Evolutionary conservation across 2,888 invertebrate species (phyloP).

Genomic region (Eristalis pertinax): DNA sequence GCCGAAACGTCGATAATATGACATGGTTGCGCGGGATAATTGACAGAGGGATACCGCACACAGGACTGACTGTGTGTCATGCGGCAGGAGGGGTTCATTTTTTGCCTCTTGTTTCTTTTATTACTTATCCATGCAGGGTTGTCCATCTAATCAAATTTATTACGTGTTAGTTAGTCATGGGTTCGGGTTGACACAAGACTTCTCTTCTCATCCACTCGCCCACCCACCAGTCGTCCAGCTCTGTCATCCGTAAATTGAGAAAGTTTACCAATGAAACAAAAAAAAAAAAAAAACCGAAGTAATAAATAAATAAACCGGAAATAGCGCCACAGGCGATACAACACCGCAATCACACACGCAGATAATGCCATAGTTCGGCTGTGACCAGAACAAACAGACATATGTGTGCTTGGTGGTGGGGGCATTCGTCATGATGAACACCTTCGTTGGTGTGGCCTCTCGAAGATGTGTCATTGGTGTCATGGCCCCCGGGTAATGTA

Average conservation of each 20-base stretch:
- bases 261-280: slow-evolving; percentile 47
- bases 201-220: neutral
- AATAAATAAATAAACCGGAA: slow-evolving; percentile 73
- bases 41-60: slow-evolving; percentile 59
- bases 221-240: neutral
- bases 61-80: neutral
- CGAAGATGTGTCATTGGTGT: slow-evolving; percentile 29
- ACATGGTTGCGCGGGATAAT: slow-evolving; percentile 71
- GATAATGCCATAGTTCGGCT: slow-evolving; percentile 30
- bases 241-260: slow-evolving; percentile 44
- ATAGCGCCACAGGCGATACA: slow-evolving; percentile 55
- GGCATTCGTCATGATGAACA: slow-evolving; percentile 36
- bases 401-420: slow-evolving; percentile 2
- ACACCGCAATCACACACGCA: slow-evolving; percentile 30
- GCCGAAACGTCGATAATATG: slow-evolving; percentile 66
- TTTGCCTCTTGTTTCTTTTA: slow-evolving; percentile 46
- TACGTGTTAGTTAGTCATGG: slow-evolving; percentile 72
- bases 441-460: slow-evolving; percentile 6
- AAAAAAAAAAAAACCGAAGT: slow-evolving; percentile 39
- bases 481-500: slow-evolving; percentile 46
- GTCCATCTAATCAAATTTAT: slow-evolving; percentile 71
- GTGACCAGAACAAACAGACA: slow-evolving; percentile 58
- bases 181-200: neutral
- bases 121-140: slow-evolving; percentile 43
- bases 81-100: slow-evolving; percentile 2